phyloP scores from a whole-genome alignment of 2,888 invertebrate genomes.

The Trachelus tabidus region DNA sequence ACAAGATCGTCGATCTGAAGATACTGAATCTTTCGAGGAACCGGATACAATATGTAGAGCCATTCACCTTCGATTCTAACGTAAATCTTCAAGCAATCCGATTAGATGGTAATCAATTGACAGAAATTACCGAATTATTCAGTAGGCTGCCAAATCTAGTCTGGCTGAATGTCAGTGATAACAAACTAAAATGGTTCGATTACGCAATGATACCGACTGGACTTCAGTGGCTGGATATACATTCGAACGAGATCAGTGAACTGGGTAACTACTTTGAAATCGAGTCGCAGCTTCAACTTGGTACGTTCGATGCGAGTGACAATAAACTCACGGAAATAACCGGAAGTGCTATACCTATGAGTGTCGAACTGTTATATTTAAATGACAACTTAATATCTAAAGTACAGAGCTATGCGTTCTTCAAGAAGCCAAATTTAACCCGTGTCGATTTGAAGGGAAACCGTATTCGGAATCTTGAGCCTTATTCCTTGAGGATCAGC shows the following conservation, averaged over 20 bases:
- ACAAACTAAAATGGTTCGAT: conserved; percentile 85
- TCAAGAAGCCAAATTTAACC: conserved; percentile 86
- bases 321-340: conserved; percentile 85
- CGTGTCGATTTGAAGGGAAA: conserved; percentile 85
- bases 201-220: conserved; percentile 87
- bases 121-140: conserved; percentile 83
- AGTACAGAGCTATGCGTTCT: conserved; percentile 88
- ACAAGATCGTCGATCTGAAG: conserved; percentile 81
- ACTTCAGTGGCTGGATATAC: conserved; percentile 87
- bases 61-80: conserved; percentile 82
- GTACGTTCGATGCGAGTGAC: conserved; percentile 84
- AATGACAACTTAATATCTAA: conserved; percentile 85
- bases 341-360: conserved; percentile 85
- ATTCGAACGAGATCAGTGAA: conserved; percentile 84
- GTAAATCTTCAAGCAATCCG: conserved; percentile 83
- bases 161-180: conserved; percentile 89
- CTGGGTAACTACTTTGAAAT: conserved; percentile 88
- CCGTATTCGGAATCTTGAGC: conserved; percentile 80
- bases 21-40: conserved; percentile 87
- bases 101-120: conserved; percentile 84
- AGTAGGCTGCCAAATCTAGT: conserved; percentile 83
- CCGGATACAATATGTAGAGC: conserved; percentile 82
- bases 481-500: conserved; percentile 81
- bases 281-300: conserved; percentile 81
- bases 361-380: conserved; percentile 81